Conservation (phyloP, 2,113 vertebrate genomes). For the Engraulis encrasicolus region DNA sequence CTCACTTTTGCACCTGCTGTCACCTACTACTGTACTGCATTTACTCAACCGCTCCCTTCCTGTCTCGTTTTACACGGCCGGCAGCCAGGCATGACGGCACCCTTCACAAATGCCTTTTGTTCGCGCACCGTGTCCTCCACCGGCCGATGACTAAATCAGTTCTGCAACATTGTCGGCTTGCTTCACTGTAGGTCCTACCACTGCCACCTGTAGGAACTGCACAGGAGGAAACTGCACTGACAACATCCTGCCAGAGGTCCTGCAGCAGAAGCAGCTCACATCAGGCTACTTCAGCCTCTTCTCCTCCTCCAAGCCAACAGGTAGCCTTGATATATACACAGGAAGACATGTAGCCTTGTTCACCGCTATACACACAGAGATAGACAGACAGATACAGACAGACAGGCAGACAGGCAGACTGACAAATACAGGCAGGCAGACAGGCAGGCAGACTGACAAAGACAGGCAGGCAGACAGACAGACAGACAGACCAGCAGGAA, state of each 20-base stretch:
- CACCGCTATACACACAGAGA: background rate
- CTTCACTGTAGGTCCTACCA: constrained; percentile 47
- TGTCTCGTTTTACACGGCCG: too few species aligned
- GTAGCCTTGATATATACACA: constrained; percentile 44
- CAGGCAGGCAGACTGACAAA: too few species aligned
- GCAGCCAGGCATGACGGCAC: too few species aligned
- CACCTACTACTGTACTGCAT: too few species aligned
- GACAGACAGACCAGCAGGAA: too few species aligned
- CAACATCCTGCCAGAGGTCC: constrained; percentile 61
- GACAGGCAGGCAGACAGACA: background rate
- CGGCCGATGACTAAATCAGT: too few species aligned
- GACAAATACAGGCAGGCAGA: too few species aligned
- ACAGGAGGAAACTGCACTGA: constrained; percentile 40
- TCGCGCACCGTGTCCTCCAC: background rate
- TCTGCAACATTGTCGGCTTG: too few species aligned
- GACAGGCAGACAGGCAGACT: background rate
- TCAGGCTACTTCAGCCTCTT: constrained; percentile 65
- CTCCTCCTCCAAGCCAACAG: constrained; percentile 59
- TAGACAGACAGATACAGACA: background rate
- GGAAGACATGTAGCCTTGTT: too few species aligned
- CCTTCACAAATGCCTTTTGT: too few species aligned
- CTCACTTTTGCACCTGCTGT: too few species aligned
- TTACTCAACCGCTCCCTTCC: too few species aligned
- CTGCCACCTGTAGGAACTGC: constrained; percentile 65
- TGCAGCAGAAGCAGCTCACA: constrained; percentile 58